These are phyloP conservation scores for Acrocephalus scirpaceus DNA, from an alignment of 2,797 vertebrate genomes.

Conservation along the genomic window DNA sequence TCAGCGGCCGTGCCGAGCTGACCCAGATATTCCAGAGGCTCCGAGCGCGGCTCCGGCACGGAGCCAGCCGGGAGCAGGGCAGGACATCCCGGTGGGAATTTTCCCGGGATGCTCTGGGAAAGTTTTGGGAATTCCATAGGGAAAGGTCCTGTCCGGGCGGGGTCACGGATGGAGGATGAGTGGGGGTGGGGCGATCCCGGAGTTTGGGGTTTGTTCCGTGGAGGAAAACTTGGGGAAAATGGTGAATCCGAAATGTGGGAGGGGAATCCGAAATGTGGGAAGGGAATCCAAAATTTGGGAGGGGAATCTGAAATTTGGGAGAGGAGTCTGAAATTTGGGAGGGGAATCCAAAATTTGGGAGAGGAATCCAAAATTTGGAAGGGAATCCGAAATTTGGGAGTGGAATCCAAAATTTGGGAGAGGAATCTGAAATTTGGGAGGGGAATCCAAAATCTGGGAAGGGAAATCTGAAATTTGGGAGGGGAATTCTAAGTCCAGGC, in stretches of 20 bases:
- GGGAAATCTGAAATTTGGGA: background rate
- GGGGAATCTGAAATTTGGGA: no score
- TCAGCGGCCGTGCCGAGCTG: background rate
- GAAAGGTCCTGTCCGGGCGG: rapidly evolving
- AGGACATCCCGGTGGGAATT: background rate
- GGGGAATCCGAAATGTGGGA: no score
- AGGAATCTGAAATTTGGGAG: no score
- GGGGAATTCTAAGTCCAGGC: background rate
- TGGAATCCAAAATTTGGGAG: no score
- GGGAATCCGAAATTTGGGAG: no score
- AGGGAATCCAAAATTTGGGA: no score
- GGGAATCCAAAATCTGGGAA: no score
- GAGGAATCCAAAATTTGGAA: no score
- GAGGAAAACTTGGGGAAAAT: background rate
- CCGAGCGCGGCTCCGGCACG: background rate
- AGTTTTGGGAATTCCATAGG: rapidly evolving
- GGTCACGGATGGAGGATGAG: rapidly evolving
- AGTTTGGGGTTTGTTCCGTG: rapidly evolving
- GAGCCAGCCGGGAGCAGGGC: background rate
- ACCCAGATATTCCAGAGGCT: background rate
- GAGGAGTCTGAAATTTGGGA: no score
- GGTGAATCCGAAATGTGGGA: background rate
- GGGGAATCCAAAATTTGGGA: no score
- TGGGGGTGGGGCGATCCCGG: rapidly evolving
- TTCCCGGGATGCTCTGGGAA: background rate